Base-by-base conservation (phyloP, 2,113 vertebrate species). In the Phalacrocorax brasilianus region DNA sequence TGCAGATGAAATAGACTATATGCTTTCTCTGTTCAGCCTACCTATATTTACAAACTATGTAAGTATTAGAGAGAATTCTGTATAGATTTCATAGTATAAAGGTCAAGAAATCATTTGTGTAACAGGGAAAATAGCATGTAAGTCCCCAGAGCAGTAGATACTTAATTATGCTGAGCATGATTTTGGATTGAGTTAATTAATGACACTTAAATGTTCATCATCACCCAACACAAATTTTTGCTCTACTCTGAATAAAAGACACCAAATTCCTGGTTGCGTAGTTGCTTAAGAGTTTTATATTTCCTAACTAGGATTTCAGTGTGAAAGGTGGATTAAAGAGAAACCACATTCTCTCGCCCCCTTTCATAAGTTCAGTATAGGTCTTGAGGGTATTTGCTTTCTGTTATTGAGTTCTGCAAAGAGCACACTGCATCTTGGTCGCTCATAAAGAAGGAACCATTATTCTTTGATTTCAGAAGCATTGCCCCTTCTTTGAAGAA, bases 381-480 rank as follows among this genome's bases (percentile, higher is more conserved):
- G 2, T 79, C 67, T 85, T 82, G 40, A 61, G 55, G 35, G 24
- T 74, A 62, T 68, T 82, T 45, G 53, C 16, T 79, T 76, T 79
- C 12, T 79, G 30, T 85, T 87, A n/a, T 17, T 40, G 45, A 85
- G 58, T 65, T 91, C 33, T 85, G 47, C 71, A 66, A 80, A 93
- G 16, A 73, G 40, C 53, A 83, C 67, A 53, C 35, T 76, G 65
- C 33, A 44, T 74, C 79, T 86, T 83, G 55, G 35, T 73, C 35
- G 72, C 50, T 79, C 40, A 68, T 76, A 94, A 82, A 79, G 66
- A 89, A 87, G 28, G 40, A 88, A 38, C 13, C 8, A 65, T 65
- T 89, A 72, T 85, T 82, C 32, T 88, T 61, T 76, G 75, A 76
- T 65, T 95, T 76, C 75, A 76, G 44, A 88, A 76, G 9, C 56